Evolutionary conservation across 2,113 vertebrate species (phyloP), one percentile per base, ranked within the genome.

Genomic region (Aldabrachelys gigantea): DNA sequence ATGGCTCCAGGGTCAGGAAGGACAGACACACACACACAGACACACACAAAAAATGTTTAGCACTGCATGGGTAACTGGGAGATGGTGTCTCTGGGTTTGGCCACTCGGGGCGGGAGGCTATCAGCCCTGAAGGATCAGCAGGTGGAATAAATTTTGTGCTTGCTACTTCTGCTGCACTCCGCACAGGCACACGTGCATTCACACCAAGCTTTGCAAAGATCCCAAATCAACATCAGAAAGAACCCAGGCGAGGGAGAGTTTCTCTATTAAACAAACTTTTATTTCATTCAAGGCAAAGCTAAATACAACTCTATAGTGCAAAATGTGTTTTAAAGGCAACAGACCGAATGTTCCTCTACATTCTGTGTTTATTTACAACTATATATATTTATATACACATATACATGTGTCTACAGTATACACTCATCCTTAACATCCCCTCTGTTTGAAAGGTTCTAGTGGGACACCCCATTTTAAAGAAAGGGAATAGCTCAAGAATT

Each of bases 201-300:
- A 29, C 80, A 41, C 31, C 1, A 14, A 85, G 75, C 31, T 44
- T 3, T 53, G 53, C 1, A 22, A 44, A 1, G 24, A 38, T 17
- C 76, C 47, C 4, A 13, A 57, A 57, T 1, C 38, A 47, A 24
- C 35, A 10, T 81, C 52, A 35, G 10, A 52, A 87, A 88, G 79
- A 54, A 78, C 35, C 80, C 47, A 24, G 9, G 41, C 25, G 3
- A 16, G 2, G 21, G 76, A 19, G 1, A 75, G 53, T 82, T 82
- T 89, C 92, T 97, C 89, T 97, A 96, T 84, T 97, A 98, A 98
- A 98, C 54, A 91, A 95, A 95, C 47, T 98, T 76, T 98, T 98
- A 98, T 98, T 98, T 97, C 97, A 97, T 98, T 92, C 98, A 97
- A 97, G 94, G 97, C 98, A 89, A 98, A 98, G 98, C 98, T 96